Evolutionary conservation across 2,113 vertebrate genomes (phyloP), one percentile per base, ranked within the genome.

Genomic region (Oenanthe melanoleuca): DNA sequence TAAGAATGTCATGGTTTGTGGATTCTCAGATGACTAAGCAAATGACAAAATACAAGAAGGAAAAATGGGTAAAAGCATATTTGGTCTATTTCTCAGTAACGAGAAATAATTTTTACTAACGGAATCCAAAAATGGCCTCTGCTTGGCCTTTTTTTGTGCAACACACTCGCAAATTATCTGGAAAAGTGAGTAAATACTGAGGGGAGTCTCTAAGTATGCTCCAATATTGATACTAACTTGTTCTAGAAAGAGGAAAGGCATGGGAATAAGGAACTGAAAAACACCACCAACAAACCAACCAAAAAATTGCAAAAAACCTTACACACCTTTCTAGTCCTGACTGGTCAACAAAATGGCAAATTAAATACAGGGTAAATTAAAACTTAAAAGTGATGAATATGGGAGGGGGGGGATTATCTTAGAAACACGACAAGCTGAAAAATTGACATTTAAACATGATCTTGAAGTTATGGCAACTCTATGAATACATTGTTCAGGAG

Each of bases 231-330:
- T 24, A 49, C 5, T 25, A 63, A 57, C 19, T 66, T 52, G 7
- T 53, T 79, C 28, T 52, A 45, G 45, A 26, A 57, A 49, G 10
- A 86, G 5, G 28, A 66, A 85, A 63, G 13, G 5, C 14, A 74
- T 0, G 7, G 31, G 14, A 11, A 74, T 28, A 66, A 81, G 31
- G 19, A 92, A 44, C 17, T 33, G 33, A 23, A 57, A 87, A 65
- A 45, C 55, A 52, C 25, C 1, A 47, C 0, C 2, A 33, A 37
- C 4, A 33, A 90, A 55, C 5, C 11, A 59, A 40, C 1, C 0
- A 25, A 55, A 81, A 77, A 71, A 31, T 12, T 26, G 33, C 3
- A 60, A 60, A n/a, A 88, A 23, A 9, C 0, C 3, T 11, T 23
- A 21, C 15, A 47, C 2, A 67, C 9, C 7, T 57, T 77, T 44